These are phyloP conservation scores for Dicerorhinus sumatrensis DNA, from an alignment of 2,113 vertebrate genomes.

Conservation along the genomic window DNA sequence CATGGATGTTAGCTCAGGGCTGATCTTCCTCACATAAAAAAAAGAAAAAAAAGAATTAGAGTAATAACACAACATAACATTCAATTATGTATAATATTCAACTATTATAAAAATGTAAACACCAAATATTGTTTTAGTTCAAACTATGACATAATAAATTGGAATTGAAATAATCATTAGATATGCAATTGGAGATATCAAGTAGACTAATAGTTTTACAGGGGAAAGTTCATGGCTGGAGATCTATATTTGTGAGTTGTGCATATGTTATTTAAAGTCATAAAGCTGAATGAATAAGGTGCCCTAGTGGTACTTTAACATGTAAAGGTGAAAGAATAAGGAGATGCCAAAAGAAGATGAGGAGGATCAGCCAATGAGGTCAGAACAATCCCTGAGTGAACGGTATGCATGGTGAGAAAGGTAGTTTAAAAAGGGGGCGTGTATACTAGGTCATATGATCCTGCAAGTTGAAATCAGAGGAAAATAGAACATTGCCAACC, in stretches of 20 bases:
- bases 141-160: neutral
- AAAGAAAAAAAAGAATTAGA: neutral
- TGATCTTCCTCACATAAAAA: too few relatives aligned
- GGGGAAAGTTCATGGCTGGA: neutral
- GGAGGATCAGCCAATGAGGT: neutral
- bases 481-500: neutral
- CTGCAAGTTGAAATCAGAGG: neutral
- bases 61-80: neutral
- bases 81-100: neutral
- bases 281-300: neutral
- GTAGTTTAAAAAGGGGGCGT: neutral
- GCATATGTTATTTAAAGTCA: neutral
- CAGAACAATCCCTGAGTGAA: neutral
- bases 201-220: neutral
- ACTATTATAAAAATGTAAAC: neutral
- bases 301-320: neutral
- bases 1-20: too few relatives aligned
- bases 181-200: neutral
- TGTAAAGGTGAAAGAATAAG: neutral
- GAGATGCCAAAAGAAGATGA: neutral
- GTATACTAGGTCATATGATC: neutral
- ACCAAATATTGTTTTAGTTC: neutral
- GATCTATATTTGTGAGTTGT: neutral
- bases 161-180: neutral
- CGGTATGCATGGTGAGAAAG: neutral